Conservation (phyloP, 1,140 invertebrate genomes). For the Nebria ingens region DNA sequence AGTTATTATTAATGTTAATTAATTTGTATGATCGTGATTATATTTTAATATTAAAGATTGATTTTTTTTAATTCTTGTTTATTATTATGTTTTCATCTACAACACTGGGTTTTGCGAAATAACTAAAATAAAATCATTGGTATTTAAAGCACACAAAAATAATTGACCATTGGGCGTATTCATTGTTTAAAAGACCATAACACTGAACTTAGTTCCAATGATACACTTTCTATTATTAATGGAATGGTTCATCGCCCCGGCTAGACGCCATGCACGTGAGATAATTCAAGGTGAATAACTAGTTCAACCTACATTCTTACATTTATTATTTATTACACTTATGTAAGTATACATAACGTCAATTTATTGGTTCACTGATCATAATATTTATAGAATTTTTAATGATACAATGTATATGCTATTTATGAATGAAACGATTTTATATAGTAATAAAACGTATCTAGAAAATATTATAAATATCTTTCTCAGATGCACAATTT, state of each 20-base stretch:
- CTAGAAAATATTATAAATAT: neutral
- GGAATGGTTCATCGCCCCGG: neutral
- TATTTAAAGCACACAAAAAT: neutral
- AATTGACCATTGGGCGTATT: neutral
- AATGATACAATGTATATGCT: neutral
- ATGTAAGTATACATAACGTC: too few relatives aligned
- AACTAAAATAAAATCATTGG: neutral
- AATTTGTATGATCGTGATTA: neutral
- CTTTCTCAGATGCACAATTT: neutral
- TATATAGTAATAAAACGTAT: neutral
- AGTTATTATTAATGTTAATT: neutral
- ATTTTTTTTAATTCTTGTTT: neutral
- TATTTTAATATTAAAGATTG: neutral
- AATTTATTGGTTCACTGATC: neutral
- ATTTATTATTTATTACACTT: neutral
- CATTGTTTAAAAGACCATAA: neutral
- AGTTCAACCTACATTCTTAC: neutral
- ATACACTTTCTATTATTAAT: neutral
- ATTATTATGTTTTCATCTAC: neutral
- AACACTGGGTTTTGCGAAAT: neutral
- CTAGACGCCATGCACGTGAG: neutral
- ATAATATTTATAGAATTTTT: neutral
- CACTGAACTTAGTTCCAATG: slow-evolving; percentile 3
- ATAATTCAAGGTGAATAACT: neutral
- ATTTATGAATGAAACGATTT: neutral